Base-by-base conservation (phyloP, 2,888 invertebrate genomes). In the Taphrorychus bicolor region DNA sequence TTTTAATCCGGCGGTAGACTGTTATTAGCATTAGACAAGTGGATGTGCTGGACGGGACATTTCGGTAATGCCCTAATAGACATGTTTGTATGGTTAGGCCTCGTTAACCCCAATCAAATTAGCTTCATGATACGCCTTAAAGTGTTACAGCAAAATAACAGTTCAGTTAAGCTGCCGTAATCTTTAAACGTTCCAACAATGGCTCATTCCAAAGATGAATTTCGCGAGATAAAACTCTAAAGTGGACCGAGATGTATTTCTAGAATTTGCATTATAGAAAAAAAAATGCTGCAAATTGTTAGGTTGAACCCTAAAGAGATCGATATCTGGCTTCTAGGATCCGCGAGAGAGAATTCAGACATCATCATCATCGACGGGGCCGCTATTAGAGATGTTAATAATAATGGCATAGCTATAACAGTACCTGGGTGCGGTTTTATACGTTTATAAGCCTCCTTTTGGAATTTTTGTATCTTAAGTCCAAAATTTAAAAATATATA, bases 21-120 rank as follows among this genome's bases (percentile, higher is more conserved):
- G 16, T n/a, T 57, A 41, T 52, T 52, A 40, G 41, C 16, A 53
- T 40, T 53, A n/a, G 16, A 14, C 42, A 51, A 60, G 48, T 16
- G 58, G 41, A 45, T 56, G 32, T 32, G 32, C 17, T 32, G 32
- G 9, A 32, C 11, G 3, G 11, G 11, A 32, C 3, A 32, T 32
- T 32, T 3, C 3, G 9, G 11, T 9, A 32, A 32, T 9, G 1
- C 9, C 9, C 1, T 1, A 32, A 32, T 3, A 11, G 3, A 32
- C 32, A 32, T 32, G 9, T 32, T 32, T 11, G 11, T 32, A 3
- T 11, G 11, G 3, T n/a, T n/a, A n/a, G n/a, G n/a, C n/a, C 32
- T 32, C 32, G 32, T 32, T 32, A 32, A 32, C 32, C 32, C 11
- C 32, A 32, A 32, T 32, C 32, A 7, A 2, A 32, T 32, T 32